phyloP scores from a whole-genome alignment of 1,140 invertebrate genomes.

The Chymomyza costata region DNA sequence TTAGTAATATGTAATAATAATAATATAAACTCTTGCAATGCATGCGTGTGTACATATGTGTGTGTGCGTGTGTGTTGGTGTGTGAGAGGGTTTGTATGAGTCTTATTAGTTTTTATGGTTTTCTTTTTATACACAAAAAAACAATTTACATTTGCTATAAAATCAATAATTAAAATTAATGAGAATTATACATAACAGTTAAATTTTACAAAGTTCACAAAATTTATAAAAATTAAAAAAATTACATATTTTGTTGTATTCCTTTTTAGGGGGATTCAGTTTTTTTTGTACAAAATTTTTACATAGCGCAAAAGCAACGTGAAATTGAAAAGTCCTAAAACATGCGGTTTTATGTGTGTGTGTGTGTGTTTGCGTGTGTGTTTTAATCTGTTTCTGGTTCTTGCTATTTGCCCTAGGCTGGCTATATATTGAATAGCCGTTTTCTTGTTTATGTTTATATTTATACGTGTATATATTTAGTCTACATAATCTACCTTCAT shows the following conservation, averaged over 20 bases:
- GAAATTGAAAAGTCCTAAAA: conserved; percentile 53
- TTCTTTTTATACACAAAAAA: conserved; percentile 28
- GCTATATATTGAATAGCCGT: too few species aligned
- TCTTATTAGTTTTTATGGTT: conserved; percentile 13
- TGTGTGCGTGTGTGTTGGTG: conserved; percentile 1
- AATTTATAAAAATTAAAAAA: conserved; percentile 47
- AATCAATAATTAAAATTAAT: conserved; percentile 46
- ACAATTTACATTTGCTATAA: conserved; percentile 42
- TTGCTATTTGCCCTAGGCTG: too few species aligned
- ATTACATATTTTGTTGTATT: conserved; percentile 47
- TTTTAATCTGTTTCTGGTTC: too few species aligned
- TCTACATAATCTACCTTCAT: conserved; percentile 1
- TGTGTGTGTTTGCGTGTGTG: conserved; percentile 25
- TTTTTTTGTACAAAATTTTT: conserved; percentile 68
- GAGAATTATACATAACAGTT: conserved; percentile 51
- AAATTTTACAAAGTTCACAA: conserved; percentile 56
- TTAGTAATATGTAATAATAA: conserved; percentile 13
- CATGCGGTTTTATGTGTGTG: conserved; percentile 22
- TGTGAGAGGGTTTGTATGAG: conserved; percentile 1
- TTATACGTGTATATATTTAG: too few species aligned
- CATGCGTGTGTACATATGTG: conserved; percentile 13
- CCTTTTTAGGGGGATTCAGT: conserved; percentile 22
- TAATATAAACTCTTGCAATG: conserved; percentile 19
- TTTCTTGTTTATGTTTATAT: too few species aligned
- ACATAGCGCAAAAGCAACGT: conserved; percentile 67